phyloP scores from a whole-genome alignment of 2,888 invertebrate species.

The Oxytorus armatus region DNA sequence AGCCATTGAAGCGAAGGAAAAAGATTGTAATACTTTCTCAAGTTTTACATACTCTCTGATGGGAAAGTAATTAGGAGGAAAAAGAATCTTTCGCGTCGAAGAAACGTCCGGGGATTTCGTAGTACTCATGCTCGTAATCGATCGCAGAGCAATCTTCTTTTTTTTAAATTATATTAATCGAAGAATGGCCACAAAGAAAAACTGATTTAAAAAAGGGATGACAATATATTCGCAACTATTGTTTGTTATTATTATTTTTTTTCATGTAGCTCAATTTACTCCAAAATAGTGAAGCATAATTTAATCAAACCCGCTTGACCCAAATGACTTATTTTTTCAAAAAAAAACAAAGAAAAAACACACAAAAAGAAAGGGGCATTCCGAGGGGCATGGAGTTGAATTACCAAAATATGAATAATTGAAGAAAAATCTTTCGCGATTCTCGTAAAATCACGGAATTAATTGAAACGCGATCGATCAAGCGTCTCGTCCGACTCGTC shows the following conservation, averaged over 20 bases:
- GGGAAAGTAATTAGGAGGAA: slow-evolving; percentile 37
- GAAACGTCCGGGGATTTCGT: slow-evolving; percentile 28
- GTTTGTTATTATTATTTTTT: slow-evolving; percentile 18
- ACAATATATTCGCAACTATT: slow-evolving; percentile 60
- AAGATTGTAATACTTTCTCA: slow-evolving; percentile 36
- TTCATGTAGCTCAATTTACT: slow-evolving; percentile 18
- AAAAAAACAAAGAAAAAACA: slow-evolving; percentile 31
- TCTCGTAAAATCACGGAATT: slow-evolving; percentile 41
- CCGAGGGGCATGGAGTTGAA: slow-evolving; percentile 58
- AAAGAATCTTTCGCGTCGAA: slow-evolving; percentile 42
- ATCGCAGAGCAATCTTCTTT: slow-evolving; percentile 37
- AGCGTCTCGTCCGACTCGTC: slow-evolving; percentile 53
- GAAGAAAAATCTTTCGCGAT: slow-evolving; percentile 39
- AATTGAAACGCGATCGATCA: slow-evolving; percentile 22
- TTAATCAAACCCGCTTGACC: slow-evolving; percentile 5
- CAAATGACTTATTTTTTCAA: slow-evolving; percentile 57
- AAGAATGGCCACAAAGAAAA: slow-evolving; percentile 28
- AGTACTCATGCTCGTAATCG: slow-evolving; percentile 46
- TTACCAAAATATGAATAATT: slow-evolving; percentile 56
- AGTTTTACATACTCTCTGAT: slow-evolving; percentile 24
- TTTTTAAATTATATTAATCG: slow-evolving; percentile 32
- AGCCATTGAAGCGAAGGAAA: slow-evolving; percentile 19
- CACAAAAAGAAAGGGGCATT: slow-evolving; percentile 59
- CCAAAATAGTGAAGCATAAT: slow-evolving; percentile 33
- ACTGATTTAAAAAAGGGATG: slow-evolving; percentile 39